These are phyloP conservation scores for Malurus alboscapulatus DNA, from an alignment of 2,113 vertebrate species.

Conservation along the genomic window DNA sequence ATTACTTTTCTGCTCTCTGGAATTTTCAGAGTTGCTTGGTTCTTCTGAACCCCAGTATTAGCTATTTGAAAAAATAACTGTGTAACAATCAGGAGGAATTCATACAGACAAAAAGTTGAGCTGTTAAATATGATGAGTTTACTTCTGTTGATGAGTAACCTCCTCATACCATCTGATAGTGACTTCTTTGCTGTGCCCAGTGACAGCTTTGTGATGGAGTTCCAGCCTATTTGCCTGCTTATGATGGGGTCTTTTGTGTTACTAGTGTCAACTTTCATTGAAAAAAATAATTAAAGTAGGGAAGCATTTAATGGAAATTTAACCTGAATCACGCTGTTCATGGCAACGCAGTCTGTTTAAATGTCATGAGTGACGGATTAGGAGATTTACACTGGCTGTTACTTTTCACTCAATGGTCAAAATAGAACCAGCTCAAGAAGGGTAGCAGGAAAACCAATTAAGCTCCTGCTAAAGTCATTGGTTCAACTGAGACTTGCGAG, in stretches of 20 bases:
- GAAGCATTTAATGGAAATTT: background rate
- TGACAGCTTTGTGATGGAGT: background rate
- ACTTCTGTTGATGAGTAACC: background rate
- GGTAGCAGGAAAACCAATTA: conserved; percentile 51
- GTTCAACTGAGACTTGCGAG: background rate
- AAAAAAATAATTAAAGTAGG: conserved; percentile 5
- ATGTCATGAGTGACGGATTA: background rate
- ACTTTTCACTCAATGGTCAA: background rate
- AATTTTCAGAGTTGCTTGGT: background rate
- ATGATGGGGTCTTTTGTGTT: background rate
- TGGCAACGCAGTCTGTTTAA: fast-evolving
- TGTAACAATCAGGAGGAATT: background rate
- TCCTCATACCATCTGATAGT: background rate
- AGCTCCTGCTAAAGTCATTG: conserved; percentile 51
- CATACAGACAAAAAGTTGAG: background rate
- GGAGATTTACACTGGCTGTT: background rate
- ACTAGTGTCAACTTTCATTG: background rate
- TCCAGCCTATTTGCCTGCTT: background rate
- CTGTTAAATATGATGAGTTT: background rate
- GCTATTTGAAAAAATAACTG: background rate
- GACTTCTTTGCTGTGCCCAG: background rate
- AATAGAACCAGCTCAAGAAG: background rate
- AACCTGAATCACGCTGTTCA: background rate
- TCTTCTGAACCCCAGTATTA: background rate
- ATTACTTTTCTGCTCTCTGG: background rate